phyloP scores from a whole-genome alignment of 2,888 invertebrate species.

The Mythimna loreyi region DNA sequence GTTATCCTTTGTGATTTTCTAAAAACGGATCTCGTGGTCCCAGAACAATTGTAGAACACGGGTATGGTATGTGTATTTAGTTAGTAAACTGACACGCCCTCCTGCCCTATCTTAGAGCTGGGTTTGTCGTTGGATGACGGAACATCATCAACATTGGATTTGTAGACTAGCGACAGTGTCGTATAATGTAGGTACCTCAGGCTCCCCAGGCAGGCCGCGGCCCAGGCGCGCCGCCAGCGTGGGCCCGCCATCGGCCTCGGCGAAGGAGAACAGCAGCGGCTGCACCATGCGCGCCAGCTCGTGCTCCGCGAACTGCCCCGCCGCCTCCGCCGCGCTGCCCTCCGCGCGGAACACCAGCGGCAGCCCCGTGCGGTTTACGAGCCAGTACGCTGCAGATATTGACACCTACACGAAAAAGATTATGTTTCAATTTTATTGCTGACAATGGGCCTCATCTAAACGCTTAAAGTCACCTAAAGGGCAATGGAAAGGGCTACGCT shows the following conservation, averaged over 20 bases:
- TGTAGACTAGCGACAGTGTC: not conserved
- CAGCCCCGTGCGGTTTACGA: slow-evolving; percentile 98
- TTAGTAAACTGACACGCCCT: no score
- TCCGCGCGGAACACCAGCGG: slow-evolving; percentile 99
- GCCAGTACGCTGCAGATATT: slow-evolving; percentile 97
- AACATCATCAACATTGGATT: no score
- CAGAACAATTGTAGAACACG: no score
- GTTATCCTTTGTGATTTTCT: no score
- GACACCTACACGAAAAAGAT: slow-evolving; percentile 89
- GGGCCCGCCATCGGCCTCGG: slow-evolving; percentile 96
- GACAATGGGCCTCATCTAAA: no score
- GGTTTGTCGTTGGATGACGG: no score
- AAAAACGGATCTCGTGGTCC: no score
- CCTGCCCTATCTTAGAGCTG: no score
- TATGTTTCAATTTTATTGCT: not conserved
- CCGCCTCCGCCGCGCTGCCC: slow-evolving; percentile 93
- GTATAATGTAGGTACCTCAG: slow-evolving; percentile 68
- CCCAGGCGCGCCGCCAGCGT: slow-evolving; percentile 95
- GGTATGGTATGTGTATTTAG: no score
- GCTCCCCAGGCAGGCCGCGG: slow-evolving; percentile 88
- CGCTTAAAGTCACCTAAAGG: no score
- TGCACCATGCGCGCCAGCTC: slow-evolving; percentile 98
- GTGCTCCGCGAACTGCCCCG: slow-evolving; percentile 98
- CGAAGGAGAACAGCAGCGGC: slow-evolving; percentile 98
- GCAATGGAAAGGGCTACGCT: no score